A percentile compares a stretch with the other conserved stretches of the same genome.
phyloP scores from a whole-genome alignment of 2,797 vertebrate genomes.

The Sebastes iracundus region DNA sequence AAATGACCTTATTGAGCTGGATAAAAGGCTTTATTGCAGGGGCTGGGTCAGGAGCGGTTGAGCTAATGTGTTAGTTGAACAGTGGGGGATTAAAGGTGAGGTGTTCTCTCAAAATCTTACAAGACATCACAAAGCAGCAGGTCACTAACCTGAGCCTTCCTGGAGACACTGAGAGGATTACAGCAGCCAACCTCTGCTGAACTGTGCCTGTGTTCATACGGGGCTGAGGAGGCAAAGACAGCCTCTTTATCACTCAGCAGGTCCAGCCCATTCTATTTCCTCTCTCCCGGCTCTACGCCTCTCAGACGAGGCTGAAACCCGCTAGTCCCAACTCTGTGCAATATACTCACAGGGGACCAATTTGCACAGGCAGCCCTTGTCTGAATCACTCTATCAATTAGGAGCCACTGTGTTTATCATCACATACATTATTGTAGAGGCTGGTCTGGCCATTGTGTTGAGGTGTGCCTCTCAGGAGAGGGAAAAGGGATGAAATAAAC shows the following conservation, averaged over 20 bases:
- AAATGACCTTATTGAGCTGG: conserved; percentile 82
- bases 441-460: conserved; percentile 90
- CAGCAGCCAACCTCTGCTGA: conserved; percentile 83
- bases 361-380: conserved; percentile 94
- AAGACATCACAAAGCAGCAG: conserved; percentile 83
- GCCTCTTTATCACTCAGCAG: conserved; percentile 89
- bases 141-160: conserved; percentile 83
- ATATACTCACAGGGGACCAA: conserved; percentile 93
- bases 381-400: conserved; percentile 99
- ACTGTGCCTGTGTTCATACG: conserved; percentile 75
- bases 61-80: conserved; percentile 83
- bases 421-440: conserved; percentile 94
- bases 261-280: conserved; percentile 87
- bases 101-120: conserved; percentile 84
- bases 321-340: conserved; percentile 88
- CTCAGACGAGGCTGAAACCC: conserved; percentile 83
- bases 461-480: conserved; percentile 91
- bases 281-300: conserved; percentile 79
- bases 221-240: conserved; percentile 77
- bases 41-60: conserved; percentile 74
- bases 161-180: conserved; percentile 84
- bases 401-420: conserved; percentile 95
- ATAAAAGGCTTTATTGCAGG: conserved; percentile 84
- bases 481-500: conserved; percentile 86
- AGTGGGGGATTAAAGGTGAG: conserved; percentile 81